Evolutionary conservation across 2,797 vertebrate genomes (phyloP), one percentile per base, ranked within the genome.

Genomic region (Halcyon smyrnensis): DNA sequence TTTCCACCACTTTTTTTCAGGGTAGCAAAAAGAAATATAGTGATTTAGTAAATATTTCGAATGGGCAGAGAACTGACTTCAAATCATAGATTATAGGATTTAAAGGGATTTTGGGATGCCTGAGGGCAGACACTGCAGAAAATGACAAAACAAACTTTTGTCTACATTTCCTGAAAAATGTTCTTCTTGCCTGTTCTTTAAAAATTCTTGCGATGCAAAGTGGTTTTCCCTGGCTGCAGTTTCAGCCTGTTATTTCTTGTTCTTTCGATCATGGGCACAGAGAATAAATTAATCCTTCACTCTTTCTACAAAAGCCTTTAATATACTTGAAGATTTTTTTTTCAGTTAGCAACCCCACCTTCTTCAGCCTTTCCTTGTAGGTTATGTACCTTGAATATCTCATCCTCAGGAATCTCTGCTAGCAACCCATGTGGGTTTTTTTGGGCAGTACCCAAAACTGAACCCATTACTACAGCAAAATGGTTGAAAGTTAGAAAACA

Each of bases 21-120:
- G 50, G 37, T 87, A 89, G 53, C 34, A 87, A 83, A 92, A 87
- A 69, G n/a, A 93, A 85, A 94, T 87, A 84, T 32, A 84, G 54
- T 71, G 70, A 69, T 43, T 89, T 91, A 74, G 64, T 94, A 93
- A 81, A 87, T 73, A 87, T 28, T 92, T 64, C n/a, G 28, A 64
- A 45, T 45, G 43, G 32, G 16, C 50, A 63, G 34, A 13, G 20
- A 83, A 64, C 23, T 67, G 60, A 71, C 39, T 92, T 92, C 20
- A 87, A 78, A 76, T 87, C 37, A 41, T 57, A 89, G 46, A 84
- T 90, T 75, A 71, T 45, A n/a, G 48, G 36, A 17, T 87, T 92
- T 90, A 89, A 83, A 80, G 32, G 39, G 65, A 95, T 92, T 93
- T 96, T 32, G 56, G 60, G 37, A 50, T 83, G 23, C 25, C 28